Conservation (phyloP, 2,888 invertebrate species). For the Sinopyrophorus schimmeli region DNA sequence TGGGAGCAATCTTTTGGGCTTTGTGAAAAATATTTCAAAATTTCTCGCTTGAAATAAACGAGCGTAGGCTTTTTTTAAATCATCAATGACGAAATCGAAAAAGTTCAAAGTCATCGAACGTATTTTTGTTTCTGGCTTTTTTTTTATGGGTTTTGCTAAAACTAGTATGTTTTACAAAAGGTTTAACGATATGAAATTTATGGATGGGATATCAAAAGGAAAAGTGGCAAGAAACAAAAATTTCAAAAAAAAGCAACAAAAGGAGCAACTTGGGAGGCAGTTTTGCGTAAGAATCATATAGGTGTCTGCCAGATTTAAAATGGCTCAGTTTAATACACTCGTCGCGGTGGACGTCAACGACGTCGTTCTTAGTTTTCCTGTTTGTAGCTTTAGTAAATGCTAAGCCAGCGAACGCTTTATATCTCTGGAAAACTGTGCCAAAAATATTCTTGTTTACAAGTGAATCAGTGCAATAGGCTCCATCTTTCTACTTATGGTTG, state of each 20-base stretch:
- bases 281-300: constrained; percentile 19
- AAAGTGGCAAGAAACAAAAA: too few relatives aligned
- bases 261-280: constrained; percentile 11
- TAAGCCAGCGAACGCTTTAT: constrained; percentile 19
- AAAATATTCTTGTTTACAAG: constrained; percentile 40
- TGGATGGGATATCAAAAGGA: too few relatives aligned
- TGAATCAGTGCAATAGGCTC: constrained; percentile 18
- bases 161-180: neutral
- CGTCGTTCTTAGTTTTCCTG: constrained; percentile 24
- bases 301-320: constrained; percentile 22
- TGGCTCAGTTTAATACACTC: constrained; percentile 19
- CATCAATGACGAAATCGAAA: too few relatives aligned
- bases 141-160: too few relatives aligned
- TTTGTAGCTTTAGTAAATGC: constrained; percentile 20
- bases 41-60: too few relatives aligned
- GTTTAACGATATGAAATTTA: too few relatives aligned
- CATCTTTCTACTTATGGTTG: constrained; percentile 4
- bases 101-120: too few relatives aligned
- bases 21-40: too few relatives aligned
- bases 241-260: constrained; percentile 4
- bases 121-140: too few relatives aligned
- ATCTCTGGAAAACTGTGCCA: constrained; percentile 21
- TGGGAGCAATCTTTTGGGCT: too few relatives aligned
- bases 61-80: too few relatives aligned
- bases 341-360: constrained; percentile 14